phyloP scores from a whole-genome alignment of 2,113 vertebrate genomes.

The Spizaetus ornatus region DNA sequence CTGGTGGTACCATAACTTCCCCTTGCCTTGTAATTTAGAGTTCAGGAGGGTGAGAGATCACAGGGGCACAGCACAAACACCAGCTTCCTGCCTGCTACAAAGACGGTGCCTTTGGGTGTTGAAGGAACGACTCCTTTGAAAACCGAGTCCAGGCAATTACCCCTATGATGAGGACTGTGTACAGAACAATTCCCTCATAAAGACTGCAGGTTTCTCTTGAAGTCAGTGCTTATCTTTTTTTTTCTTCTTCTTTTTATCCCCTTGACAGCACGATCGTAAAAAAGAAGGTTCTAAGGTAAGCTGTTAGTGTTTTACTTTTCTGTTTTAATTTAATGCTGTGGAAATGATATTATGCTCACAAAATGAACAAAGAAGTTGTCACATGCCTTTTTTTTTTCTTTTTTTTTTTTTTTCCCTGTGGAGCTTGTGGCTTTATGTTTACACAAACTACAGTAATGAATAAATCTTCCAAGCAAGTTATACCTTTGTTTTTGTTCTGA shows the following conservation, averaged over 20 bases:
- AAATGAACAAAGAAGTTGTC: not conserved
- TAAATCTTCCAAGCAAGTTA: conserved; percentile 3
- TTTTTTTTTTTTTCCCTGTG: not conserved
- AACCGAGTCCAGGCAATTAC: not conserved
- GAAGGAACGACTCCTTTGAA: not conserved
- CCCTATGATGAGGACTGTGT: not conserved
- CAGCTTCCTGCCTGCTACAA: not conserved
- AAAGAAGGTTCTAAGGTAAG: conserved; percentile 80
- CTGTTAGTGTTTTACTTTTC: not conserved
- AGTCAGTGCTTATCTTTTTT: not conserved
- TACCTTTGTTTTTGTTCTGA: not conserved
- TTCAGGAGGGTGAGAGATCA: not conserved
- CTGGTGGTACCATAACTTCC: not conserved
- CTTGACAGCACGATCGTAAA: conserved; percentile 82
- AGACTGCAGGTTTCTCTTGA: not conserved
- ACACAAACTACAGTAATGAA: not conserved
- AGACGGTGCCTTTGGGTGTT: not conserved
- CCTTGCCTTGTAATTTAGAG: not conserved
- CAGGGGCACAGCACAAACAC: not conserved
- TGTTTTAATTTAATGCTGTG: not conserved
- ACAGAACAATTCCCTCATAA: not conserved
- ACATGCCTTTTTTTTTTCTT: no score
- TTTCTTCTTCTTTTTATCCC: not conserved
- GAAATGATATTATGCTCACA: not conserved
- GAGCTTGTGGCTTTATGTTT: not conserved